These are phyloP conservation scores for Artibeus jamaicensis DNA, from an alignment of 2,797 vertebrate species.

Conservation along the genomic window DNA sequence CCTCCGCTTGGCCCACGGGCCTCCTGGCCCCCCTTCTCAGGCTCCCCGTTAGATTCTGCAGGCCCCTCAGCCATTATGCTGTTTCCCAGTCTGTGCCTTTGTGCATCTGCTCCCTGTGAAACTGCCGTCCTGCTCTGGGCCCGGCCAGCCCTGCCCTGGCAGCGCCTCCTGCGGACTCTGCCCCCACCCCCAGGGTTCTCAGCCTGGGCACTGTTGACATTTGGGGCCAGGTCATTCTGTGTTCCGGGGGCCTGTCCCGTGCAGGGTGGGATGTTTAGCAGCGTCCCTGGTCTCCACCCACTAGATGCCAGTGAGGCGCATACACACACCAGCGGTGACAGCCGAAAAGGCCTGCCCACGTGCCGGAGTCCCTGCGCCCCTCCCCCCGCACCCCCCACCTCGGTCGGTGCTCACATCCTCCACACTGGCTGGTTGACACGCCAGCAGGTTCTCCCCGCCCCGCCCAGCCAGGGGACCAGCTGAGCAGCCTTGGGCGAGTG, in stretches of 20 bases:
- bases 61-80: background rate
- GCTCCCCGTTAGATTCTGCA: background rate
- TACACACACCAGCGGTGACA: fast-evolving
- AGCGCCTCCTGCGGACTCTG: background rate
- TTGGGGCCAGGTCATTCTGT: background rate
- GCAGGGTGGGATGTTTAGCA: too few species aligned
- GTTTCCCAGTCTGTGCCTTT: background rate
- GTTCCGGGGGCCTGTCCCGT: background rate
- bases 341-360: background rate
- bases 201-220: background rate
- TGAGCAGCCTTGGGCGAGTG: background rate
- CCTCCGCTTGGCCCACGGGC: background rate
- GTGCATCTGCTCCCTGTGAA: background rate
- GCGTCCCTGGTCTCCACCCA: background rate
- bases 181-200: background rate
- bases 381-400: background rate
- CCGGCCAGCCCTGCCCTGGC: background rate
- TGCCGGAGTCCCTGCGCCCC: too few species aligned
- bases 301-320: background rate
- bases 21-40: background rate
- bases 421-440: fast-evolving
- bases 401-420: fast-evolving
- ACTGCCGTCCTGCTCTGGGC: background rate
- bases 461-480: background rate
- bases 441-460: background rate